Base-by-base conservation (phyloP, 2,797 vertebrate genomes). In the Crax fasciolata region DNA sequence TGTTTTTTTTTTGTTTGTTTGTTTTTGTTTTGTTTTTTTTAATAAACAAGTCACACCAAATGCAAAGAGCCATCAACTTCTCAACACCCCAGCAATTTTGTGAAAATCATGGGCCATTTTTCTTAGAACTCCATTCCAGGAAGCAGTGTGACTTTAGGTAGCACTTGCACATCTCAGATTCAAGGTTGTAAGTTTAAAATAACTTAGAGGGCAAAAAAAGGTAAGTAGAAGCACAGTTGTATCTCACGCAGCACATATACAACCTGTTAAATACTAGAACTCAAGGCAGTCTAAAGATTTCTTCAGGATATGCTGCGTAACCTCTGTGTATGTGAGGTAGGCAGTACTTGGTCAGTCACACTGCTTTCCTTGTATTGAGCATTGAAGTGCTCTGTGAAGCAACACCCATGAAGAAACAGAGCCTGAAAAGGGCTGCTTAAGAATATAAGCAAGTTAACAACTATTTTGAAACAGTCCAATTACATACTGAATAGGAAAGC, bases 391-490 rank as follows among this genome's bases (percentile, higher is more conserved):
- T 35, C 12, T 43, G 39, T 21, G 27, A 62, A 62, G 35, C 8
- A 10, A 49, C 20, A 81, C 7, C 1, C 32, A 73, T 14, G 43
- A 48, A 61, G 38, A 87, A 80, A 70, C 1, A 4, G 15, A 83
- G 39, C 23, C 9, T 66, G 11, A 63, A 92, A 93, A 77, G 4
- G 41, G 24, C 17, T 82, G 78, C 63, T 82, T 68, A 87, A 74
- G 25, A 93, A 78, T 5, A 77, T 1, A 84, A 76, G 21, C 11
- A 46, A 30, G 25, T 44, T 90, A 78, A 84, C 9, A 44, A 66
- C 54, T 77, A 32, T 49, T 84, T 96, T 93, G 44, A 35, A 93
- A 94, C n/a, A 67, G 46, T 61, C 2, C 46, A 70, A 62, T 87
- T 91, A 76, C 1, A 77, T n/a, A 90, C 10, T 82, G 57, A 70